Base-by-base conservation (phyloP, 2,797 vertebrate genomes). In the Gobionotothen gibberifrons region DNA sequence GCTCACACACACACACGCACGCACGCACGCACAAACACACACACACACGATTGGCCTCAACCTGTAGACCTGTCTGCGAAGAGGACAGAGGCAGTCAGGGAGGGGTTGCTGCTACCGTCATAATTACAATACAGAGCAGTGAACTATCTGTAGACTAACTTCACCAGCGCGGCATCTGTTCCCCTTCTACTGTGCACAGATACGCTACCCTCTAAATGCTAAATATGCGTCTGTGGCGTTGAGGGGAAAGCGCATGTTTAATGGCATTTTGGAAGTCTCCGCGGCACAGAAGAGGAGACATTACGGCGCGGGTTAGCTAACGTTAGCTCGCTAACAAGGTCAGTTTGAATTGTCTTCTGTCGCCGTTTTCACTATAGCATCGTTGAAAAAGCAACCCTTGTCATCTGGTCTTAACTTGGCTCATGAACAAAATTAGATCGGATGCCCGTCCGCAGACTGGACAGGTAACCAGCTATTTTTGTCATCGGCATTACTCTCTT, bases 301-400 rank as follows among this genome's bases (percentile, higher is more conserved):
- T 82, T 64, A 80, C 86, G 66, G 87, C 77, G 81, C 86, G 82
- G 81, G 86, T 80, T 82, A 88, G 92, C 93, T 89, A 88, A 89
- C 87, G 88, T 86, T 90, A 92, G 92, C 93, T 89, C 89, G 88
- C 89, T 88, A 93, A 92, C 93, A 93, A 93, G 93, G 93, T 93
- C 93, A 93, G 93, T 92, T 91, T 92, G 63, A 75, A 60, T 61
- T 54, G 19, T 47, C 42, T 87, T 79, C 6, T 29, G 57, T 58
- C 59, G 5, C 32, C 69, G 32, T 51, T 67, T 53, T 12, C 17
- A 10, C 21, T 0, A n/a, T 14, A 5, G 22, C 47, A 1, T 15
- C 5, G 3, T 22, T 26, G 14, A 39, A 46, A 57, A 76, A 15
- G 22, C 9, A 36, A 19, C 22, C 36, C 3, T 21, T 5, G 29